Evolutionary conservation across 37 sponge, comb jelly and placozoan species (phyloP).

Genomic region (Dysidea cf. avara): DNA sequence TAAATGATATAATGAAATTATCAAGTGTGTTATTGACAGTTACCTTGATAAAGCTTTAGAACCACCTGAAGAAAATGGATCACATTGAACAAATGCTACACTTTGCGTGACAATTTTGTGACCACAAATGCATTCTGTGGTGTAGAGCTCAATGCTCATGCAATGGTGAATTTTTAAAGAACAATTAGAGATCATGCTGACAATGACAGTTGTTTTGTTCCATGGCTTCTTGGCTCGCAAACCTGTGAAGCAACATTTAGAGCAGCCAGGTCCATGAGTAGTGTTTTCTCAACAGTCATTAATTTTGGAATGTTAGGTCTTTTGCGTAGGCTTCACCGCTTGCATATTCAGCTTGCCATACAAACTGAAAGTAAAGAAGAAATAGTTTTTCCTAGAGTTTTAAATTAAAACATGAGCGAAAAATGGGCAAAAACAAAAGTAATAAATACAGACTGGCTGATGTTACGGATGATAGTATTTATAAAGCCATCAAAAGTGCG

Average conservation of each 20-base stretch:
- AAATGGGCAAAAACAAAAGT: constrained; percentile 12
- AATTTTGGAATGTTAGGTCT: constrained; percentile 60
- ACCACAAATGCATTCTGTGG: constrained; percentile 51
- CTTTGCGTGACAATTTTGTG: constrained; percentile 32
- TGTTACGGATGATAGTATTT: background rate
- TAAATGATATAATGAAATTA: background rate
- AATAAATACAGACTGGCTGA: background rate
- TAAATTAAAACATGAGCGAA: constrained; percentile 14
- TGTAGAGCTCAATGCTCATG: constrained; percentile 60
- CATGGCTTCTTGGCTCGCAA: constrained; percentile 64
- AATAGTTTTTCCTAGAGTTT: constrained; percentile 32
- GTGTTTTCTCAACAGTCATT: constrained; percentile 53
- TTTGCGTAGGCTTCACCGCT: constrained; percentile 40
- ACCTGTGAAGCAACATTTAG: constrained; percentile 57
- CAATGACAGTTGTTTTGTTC: constrained; percentile 19
- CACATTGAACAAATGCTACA: constrained; percentile 22
- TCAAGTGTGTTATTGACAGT: constrained; percentile 20
- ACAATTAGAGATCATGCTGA: constrained; percentile 3
- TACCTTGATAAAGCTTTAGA: constrained; percentile 17
- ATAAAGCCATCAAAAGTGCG: constrained; percentile 8
- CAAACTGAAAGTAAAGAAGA: constrained; percentile 19
- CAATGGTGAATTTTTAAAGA: constrained; percentile 16
- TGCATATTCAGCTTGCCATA: constrained; percentile 36
- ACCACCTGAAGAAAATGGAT: constrained; percentile 26
- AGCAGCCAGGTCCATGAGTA: constrained; percentile 49